These are phyloP conservation scores for Theodoxus fluviatilis DNA, from an alignment of 2,888 invertebrate species.

Conservation along the genomic window DNA sequence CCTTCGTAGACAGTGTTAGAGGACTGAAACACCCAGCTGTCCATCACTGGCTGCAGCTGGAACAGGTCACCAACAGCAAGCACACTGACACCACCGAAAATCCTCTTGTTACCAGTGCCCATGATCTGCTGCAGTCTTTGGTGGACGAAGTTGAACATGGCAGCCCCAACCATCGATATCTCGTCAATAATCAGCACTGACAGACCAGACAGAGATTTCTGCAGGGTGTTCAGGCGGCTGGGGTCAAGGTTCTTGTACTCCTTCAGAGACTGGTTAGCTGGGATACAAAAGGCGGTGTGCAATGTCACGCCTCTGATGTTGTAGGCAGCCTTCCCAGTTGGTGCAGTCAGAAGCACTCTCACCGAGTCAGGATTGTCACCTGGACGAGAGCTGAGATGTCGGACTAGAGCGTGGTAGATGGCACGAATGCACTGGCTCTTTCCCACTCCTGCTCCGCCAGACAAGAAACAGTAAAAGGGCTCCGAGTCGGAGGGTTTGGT, in stretches of 20 bases:
- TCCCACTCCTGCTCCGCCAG: conserved; percentile 5
- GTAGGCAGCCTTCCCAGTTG: conserved; percentile 9
- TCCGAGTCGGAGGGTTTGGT: not conserved
- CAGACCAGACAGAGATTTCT: not conserved
- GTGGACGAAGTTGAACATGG: not conserved
- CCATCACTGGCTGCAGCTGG: not conserved
- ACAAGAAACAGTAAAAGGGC: conserved; percentile 10
- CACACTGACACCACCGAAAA: conserved; percentile 14
- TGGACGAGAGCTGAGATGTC: conserved; percentile 3
- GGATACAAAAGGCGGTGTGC: not conserved
- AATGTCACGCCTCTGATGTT: not conserved
- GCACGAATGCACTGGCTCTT: conserved; percentile 5
- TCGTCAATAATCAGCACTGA: conserved; percentile 3
- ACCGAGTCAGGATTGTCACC: conserved; percentile 9
- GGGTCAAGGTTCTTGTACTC: conserved; percentile 4
- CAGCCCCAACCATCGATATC: conserved; percentile 3
- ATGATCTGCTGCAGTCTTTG: conserved; percentile 4
- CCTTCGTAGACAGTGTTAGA: not conserved
- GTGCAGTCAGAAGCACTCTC: conserved; percentile 7
- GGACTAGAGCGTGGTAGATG: conserved; percentile 11
- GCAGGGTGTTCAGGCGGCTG: conserved; percentile 12
- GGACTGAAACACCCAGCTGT: not conserved
- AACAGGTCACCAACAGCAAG: conserved; percentile 6
- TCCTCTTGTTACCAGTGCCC: not conserved
- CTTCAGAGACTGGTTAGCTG: not conserved